phyloP scores from a whole-genome alignment of 2,113 vertebrate species.

The Gymnorhina tibicen region DNA sequence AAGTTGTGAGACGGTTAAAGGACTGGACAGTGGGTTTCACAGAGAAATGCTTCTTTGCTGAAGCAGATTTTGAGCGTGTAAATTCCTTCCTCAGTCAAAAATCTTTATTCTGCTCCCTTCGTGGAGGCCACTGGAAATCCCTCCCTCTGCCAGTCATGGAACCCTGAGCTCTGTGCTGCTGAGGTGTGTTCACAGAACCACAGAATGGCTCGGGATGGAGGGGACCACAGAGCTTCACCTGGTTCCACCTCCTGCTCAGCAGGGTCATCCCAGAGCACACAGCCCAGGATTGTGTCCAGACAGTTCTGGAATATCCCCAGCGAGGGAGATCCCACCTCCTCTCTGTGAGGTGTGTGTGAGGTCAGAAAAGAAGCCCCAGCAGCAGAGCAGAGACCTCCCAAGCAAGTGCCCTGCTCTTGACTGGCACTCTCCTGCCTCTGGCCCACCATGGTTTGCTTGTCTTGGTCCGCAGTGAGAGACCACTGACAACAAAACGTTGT shows the following conservation, averaged over 20 bases:
- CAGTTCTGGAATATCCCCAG: background rate
- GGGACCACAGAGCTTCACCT: background rate
- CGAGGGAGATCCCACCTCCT: background rate
- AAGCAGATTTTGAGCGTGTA: background rate
- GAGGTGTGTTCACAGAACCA: background rate
- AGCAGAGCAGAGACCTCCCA: background rate
- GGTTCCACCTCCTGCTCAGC: background rate
- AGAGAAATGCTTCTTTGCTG: background rate
- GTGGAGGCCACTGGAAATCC: background rate
- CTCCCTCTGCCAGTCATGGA: background rate
- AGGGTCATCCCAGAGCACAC: background rate
- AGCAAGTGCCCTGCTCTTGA: rapidly evolving
- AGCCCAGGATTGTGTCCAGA: background rate
- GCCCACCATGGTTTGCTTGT: background rate
- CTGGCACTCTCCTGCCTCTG: background rate
- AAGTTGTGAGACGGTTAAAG: background rate
- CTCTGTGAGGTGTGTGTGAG: background rate
- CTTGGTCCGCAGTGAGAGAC: background rate
- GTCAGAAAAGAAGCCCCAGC: background rate
- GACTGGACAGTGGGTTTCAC: background rate
- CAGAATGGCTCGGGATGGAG: background rate
- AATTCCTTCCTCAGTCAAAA: background rate
- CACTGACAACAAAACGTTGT: background rate
- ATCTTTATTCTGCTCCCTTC: background rate
- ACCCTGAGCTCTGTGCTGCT: background rate